These are phyloP conservation scores for Sycophila texana DNA, from an alignment of 2,888 invertebrate species.

Conservation along the genomic window DNA sequence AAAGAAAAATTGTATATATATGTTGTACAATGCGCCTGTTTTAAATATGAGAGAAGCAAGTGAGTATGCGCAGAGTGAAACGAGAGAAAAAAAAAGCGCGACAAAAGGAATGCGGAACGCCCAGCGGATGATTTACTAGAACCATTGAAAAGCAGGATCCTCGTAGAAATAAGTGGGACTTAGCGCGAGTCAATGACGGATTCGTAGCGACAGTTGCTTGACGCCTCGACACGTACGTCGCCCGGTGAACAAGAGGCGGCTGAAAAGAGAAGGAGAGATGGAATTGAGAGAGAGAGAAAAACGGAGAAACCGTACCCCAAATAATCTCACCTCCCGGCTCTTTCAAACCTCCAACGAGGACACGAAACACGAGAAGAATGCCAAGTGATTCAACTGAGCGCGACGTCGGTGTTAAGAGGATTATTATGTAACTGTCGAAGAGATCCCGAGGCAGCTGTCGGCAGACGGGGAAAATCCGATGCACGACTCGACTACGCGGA, in stretches of 20 bases:
- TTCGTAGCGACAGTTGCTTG: slow-evolving; percentile 28
- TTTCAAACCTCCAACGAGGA: slow-evolving; percentile 12
- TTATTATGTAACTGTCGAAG: slow-evolving; percentile 62
- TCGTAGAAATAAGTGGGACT: slow-evolving; percentile 33
- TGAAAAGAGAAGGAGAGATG: neutral
- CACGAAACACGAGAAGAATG: slow-evolving; percentile 45
- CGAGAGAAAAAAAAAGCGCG: neutral
- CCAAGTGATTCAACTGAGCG: slow-evolving; percentile 28
- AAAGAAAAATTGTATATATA: no score
- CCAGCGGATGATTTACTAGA: neutral
- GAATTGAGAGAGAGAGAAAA: neutral
- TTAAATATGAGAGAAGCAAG: neutral
- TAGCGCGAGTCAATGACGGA: slow-evolving; percentile 50
- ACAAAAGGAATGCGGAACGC: neutral
- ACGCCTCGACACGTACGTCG: neutral
- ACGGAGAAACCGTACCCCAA: slow-evolving; percentile 7
- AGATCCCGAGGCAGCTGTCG: slow-evolving; percentile 48
- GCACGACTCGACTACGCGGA: slow-evolving; percentile 1
- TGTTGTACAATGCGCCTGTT: no score
- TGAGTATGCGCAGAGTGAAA: neutral
- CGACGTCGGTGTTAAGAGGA: slow-evolving; percentile 57
- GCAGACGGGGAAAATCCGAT: slow-evolving; percentile 5
- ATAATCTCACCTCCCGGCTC: slow-evolving; percentile 35
- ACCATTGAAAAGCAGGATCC: slow-evolving; percentile 26
- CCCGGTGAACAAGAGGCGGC: neutral